Conservation (phyloP, 1,140 invertebrate species). For the Asobara japonica region DNA sequence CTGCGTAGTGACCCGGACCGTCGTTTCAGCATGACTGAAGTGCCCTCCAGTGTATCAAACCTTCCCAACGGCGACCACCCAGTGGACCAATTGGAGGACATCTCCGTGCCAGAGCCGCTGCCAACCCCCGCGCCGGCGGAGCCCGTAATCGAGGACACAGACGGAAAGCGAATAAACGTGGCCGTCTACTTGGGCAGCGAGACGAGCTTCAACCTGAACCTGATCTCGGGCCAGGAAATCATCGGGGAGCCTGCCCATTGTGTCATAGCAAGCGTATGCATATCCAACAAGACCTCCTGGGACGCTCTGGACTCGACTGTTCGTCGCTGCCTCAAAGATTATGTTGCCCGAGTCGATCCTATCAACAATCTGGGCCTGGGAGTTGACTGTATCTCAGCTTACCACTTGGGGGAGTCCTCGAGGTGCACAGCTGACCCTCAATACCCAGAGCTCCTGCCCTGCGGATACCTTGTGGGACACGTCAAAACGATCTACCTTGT, state of each 20-base stretch:
- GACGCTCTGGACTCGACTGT: conserved; percentile 92
- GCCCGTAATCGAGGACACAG: conserved; percentile 74
- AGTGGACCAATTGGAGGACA: conserved; percentile 64
- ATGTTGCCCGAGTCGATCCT: conserved; percentile 91
- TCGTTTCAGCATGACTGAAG: conserved; percentile 71
- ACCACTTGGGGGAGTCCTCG: conserved; percentile 90
- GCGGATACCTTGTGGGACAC: conserved; percentile 92
- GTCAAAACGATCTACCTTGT: conserved; percentile 83
- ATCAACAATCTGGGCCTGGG: conserved; percentile 90
- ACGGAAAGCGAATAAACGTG: conserved; percentile 86
- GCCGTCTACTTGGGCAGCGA: conserved; percentile 85
- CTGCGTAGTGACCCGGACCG: conserved; percentile 70
- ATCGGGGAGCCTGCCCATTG: conserved; percentile 71
- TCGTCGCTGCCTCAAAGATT: conserved; percentile 93
- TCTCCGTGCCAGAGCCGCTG: conserved; percentile 66
- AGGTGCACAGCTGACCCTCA: conserved; percentile 67
- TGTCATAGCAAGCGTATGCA: conserved; percentile 87
- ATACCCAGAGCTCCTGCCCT: conserved; percentile 89
- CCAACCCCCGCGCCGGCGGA: conserved; percentile 68
- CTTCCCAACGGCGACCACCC: conserved; percentile 60
- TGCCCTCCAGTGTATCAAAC: conserved; percentile 57
- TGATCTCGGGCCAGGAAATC: conserved; percentile 54
- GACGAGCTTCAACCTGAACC: conserved; percentile 75
- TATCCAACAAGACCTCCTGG: conserved; percentile 95
- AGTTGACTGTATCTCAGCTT: conserved; percentile 88